These are phyloP conservation scores for Lithophane socia DNA, from an alignment of 2,888 invertebrate genomes.

Conservation along the genomic window DNA sequence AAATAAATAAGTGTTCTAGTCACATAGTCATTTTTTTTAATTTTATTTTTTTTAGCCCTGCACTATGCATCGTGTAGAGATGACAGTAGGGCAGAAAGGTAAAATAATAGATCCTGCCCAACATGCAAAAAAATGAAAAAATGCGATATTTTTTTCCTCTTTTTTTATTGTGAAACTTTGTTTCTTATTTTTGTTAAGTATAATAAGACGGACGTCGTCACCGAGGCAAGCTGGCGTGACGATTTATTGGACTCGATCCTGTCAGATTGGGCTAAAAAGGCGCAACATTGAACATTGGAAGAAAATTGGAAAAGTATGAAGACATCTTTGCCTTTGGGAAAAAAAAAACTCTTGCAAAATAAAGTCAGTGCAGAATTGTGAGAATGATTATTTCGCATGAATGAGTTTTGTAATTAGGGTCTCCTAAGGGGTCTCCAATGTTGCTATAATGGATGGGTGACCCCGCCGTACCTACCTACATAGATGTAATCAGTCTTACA, in stretches of 20 bases:
- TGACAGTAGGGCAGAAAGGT: background rate
- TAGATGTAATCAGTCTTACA: background rate
- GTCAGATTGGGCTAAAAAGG: no score
- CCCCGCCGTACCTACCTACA: background rate
- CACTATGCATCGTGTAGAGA: background rate
- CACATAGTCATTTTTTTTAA: background rate
- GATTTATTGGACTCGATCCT: background rate
- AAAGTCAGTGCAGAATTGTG: background rate
- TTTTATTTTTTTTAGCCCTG: no score
- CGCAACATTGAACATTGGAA: background rate
- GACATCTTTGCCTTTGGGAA: background rate
- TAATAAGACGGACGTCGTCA: background rate
- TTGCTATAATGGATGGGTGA: background rate
- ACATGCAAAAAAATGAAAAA: background rate
- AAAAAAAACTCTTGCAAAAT: background rate
- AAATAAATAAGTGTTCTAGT: slow-evolving; percentile 27
- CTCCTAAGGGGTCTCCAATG: background rate
- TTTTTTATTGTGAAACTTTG: no score
- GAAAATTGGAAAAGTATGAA: background rate
- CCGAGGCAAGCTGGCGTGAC: background rate
- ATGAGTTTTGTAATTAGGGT: background rate
- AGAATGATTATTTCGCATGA: background rate
- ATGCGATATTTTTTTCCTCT: background rate
- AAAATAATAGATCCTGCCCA: background rate
- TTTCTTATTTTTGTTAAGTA: background rate